Conservation (phyloP, 1,140 invertebrate species). For the Chlorops oryzae region DNA sequence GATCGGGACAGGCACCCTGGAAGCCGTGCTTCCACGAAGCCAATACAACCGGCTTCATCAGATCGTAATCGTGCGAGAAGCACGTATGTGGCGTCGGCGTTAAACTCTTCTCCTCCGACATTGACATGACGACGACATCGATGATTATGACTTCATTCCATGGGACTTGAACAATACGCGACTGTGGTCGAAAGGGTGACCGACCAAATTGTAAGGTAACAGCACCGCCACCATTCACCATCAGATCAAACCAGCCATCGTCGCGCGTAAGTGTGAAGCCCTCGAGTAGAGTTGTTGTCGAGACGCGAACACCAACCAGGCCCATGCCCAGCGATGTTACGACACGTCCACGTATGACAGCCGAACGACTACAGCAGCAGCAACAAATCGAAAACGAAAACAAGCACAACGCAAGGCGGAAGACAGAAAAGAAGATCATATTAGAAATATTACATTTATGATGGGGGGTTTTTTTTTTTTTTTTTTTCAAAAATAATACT, state of each 20-base stretch:
- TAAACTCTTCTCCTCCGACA: constrained; percentile 65
- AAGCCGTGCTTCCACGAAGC: constrained; percentile 96
- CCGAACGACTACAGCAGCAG: constrained; percentile 70
- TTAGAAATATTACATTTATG: no score
- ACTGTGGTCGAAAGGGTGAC: constrained; percentile 82
- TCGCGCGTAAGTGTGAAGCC: constrained; percentile 90
- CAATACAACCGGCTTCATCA: constrained; percentile 88
- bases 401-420: not conserved
- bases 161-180: constrained; percentile 87
- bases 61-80: constrained; percentile 83
- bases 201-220: constrained; percentile 91
- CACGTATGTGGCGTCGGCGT: constrained; percentile 67
- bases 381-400: constrained; percentile 10
- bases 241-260: constrained; percentile 91
- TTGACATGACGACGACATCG: constrained; percentile 79
- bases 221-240: constrained; percentile 95
- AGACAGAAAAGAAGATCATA: no score
- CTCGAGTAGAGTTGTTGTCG: constrained; percentile 80
- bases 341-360: constrained; percentile 90
- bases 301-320: constrained; percentile 88
- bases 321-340: constrained; percentile 85
- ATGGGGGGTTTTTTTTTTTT: no score
- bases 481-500: constrained; percentile 4
- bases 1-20: constrained; percentile 89
- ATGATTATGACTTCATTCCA: constrained; percentile 96